These are phyloP conservation scores for Galeopterus variegatus DNA, from an alignment of 2,113 vertebrate genomes.

Conservation along the genomic window DNA sequence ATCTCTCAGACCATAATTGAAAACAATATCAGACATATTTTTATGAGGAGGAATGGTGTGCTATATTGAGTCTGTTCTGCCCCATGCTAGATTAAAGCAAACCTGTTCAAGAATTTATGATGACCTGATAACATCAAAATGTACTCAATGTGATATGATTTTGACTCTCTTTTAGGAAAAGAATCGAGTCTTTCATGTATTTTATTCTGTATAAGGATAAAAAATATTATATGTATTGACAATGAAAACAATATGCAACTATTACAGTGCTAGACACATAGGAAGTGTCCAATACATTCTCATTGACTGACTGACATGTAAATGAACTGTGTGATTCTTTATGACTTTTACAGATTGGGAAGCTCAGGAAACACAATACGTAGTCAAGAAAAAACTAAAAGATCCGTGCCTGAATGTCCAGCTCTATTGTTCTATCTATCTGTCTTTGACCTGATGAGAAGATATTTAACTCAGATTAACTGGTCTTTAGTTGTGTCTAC, in stretches of 20 bases:
- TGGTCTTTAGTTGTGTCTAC: background rate
- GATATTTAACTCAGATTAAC: background rate
- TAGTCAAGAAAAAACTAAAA: slow-evolving; percentile 9
- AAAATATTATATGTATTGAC: background rate
- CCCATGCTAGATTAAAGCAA: slow-evolving; percentile 10
- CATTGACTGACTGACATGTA: background rate
- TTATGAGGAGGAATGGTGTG: background rate
- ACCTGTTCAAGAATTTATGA: slow-evolving; percentile 8
- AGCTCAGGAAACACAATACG: background rate
- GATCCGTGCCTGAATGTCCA: background rate
- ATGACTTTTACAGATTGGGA: background rate
- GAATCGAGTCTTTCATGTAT: slow-evolving; percentile 9
- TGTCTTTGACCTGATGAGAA: background rate
- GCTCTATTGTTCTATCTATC: background rate
- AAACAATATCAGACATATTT: slow-evolving; percentile 45
- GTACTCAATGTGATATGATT: background rate
- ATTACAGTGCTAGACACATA: background rate
- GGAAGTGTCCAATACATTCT: background rate
- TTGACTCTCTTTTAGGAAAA: background rate
- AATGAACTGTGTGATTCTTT: slow-evolving; percentile 34
- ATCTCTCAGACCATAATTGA: background rate
- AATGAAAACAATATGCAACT: background rate
- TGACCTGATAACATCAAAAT: slow-evolving; percentile 3
- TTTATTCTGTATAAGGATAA: slow-evolving; percentile 32
- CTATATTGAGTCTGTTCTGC: background rate